Base-by-base conservation (phyloP, 2,888 invertebrate genomes). In the Anodontia alba region DNA sequence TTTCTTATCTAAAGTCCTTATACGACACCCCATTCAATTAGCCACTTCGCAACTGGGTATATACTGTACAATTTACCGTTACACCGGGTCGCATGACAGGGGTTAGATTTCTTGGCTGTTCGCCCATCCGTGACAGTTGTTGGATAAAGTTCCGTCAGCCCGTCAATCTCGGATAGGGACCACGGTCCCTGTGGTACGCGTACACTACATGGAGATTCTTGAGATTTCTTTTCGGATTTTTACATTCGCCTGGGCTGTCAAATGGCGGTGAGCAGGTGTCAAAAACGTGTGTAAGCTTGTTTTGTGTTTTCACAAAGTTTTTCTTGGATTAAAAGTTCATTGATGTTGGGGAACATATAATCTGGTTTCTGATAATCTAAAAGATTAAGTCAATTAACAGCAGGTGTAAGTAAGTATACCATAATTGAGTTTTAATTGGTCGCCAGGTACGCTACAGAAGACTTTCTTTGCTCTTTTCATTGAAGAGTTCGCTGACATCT, bases 391-490 rank as follows among this genome's bases (percentile, higher is more conserved):
- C 33, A 54, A 26, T 26, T 54, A 26, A 26, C 54, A 62, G 29
- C 1, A n/a, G n/a, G 17, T 62, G 33, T 3, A 20, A 31, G 12
- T 2, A 17, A 20, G 5, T 31, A 7, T 17, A 8, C 29, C 1
- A 8, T 62, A 62, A 62, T 62, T 62, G 62, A 38, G 23, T 51
- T 38, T 57, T 33, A 57, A 57, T 57, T 76, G 78, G 83, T 83
- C 78, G 83, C 83, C 77, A 83, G 36, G 83, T 54, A 83, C 83
- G 83, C 83, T 69, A 46, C 49, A 38, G 2, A 43, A 23, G 62
- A 72, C 76, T 54, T 67, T 79, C 74, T 75, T 26, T 80, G 68
- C 68, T 67, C 77, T 42, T 73, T 20, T 36, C 54, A 42, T 42
- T 80, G 83, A 73, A 83, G 83, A 83, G 83, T 79, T 62, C 62